phyloP scores from a whole-genome alignment of 2,113 vertebrate genomes.

The Xerus inauris region DNA sequence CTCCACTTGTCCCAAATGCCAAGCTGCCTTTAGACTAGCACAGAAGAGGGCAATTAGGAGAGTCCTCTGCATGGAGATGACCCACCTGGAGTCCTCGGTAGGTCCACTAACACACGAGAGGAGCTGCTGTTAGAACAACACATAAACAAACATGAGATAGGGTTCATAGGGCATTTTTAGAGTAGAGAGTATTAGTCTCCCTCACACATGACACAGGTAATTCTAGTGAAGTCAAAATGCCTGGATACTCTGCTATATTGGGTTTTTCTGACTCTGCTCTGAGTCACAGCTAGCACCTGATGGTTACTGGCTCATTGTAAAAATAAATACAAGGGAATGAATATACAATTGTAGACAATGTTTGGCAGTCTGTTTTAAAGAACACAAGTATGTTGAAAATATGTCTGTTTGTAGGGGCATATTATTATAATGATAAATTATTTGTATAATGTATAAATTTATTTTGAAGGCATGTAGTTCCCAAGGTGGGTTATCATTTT shows the following conservation, averaged over 20 bases:
- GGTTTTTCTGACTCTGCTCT: not conserved
- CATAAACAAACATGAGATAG: fast-evolving
- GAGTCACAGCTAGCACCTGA: not conserved
- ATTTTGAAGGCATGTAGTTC: not conserved
- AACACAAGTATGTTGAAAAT: not conserved
- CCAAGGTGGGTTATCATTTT: not conserved
- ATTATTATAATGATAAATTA: too few relatives aligned
- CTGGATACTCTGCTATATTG: not conserved
- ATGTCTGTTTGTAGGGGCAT: not conserved
- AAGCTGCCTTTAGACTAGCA: not conserved
- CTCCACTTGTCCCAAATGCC: fast-evolving
- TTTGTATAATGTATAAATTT: not conserved
- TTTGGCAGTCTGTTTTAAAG: not conserved
- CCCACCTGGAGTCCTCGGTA: fast-evolving
- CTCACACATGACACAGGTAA: too few relatives aligned
- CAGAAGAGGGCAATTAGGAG: too few relatives aligned
- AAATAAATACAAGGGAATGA: not conserved
- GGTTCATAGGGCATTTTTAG: not conserved
- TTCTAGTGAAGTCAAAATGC: not conserved
- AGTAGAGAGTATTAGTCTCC: fast-evolving
- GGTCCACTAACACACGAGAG: too few relatives aligned
- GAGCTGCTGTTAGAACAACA: not conserved
- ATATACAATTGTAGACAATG: not conserved
- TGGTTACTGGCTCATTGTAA: not conserved
- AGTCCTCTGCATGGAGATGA: not conserved